Percentiles rank a stretch among this genome's conserved stretches.
Evolutionary conservation across 2,888 invertebrate species (phyloP).

Genomic region (Eueremaeus valkanovi): DNA sequence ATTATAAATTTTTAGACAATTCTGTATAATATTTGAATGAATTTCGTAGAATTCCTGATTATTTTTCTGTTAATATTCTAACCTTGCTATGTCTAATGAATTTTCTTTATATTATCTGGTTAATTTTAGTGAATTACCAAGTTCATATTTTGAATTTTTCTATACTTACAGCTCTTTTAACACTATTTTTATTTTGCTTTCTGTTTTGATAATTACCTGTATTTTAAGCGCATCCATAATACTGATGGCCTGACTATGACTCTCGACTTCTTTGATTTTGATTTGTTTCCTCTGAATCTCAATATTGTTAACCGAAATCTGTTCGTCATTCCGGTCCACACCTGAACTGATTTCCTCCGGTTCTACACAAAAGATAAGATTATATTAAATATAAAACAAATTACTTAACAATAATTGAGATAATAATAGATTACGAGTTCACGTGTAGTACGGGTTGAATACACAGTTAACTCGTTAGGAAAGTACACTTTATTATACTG

Average conservation of each 20-base stretch:
- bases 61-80: too few species aligned
- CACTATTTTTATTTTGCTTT: too few species aligned
- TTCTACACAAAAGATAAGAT: slow-evolving; percentile 33
- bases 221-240: slow-evolving; percentile 30
- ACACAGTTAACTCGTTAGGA: slow-evolving; percentile 55
- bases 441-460: slow-evolving; percentile 49
- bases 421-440: background rate
- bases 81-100: too few species aligned
- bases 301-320: slow-evolving; percentile 48
- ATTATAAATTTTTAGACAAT: too few species aligned
- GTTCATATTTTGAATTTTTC: too few species aligned
- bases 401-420: background rate
- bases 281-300: background rate
- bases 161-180: too few species aligned
- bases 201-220: slow-evolving; percentile 25
- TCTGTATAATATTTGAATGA: too few species aligned
- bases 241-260: slow-evolving; percentile 31
- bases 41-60: too few species aligned
- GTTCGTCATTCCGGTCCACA: slow-evolving; percentile 45
- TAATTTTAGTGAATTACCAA: too few species aligned
- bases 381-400: background rate
- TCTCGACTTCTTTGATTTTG: slow-evolving; percentile 32
- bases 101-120: too few species aligned
- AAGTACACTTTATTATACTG: too few species aligned
- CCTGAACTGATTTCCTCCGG: slow-evolving; percentile 39